A percentile compares a stretch with the other conserved stretches of the same genome.
Evolutionary conservation across 2,113 vertebrate genomes (phyloP).

Genomic region (Brienomyrus brachyistius): DNA sequence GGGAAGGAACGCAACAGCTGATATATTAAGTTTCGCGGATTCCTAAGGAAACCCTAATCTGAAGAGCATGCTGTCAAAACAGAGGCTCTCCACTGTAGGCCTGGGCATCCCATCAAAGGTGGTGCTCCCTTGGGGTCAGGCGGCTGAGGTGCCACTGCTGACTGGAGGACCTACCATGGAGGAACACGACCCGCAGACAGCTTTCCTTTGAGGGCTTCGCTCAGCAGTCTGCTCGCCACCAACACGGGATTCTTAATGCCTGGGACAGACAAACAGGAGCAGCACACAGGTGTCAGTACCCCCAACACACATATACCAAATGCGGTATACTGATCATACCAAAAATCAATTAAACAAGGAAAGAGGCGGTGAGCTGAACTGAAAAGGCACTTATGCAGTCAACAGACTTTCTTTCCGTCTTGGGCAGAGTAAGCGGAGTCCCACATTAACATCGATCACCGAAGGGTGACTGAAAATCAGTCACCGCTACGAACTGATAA

Average conservation of each 20-base stretch:
- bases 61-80: background rate
- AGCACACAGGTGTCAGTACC: background rate
- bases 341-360: background rate
- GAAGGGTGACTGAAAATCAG: background rate
- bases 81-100: background rate
- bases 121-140: background rate
- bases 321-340: background rate
- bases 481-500: background rate
- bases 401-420: background rate
- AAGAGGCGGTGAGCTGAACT: background rate
- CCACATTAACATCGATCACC: background rate
- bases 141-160: slow-evolving; percentile 40
- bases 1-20: background rate
- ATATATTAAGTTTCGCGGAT: background rate
- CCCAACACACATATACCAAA: background rate
- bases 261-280: slow-evolving; percentile 39
- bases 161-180: slow-evolving; percentile 80
- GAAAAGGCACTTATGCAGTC: background rate
- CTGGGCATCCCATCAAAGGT: background rate
- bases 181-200: slow-evolving; percentile 96
- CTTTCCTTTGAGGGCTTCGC: slow-evolving; percentile 96
- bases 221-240: slow-evolving; percentile 88
- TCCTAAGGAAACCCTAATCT: background rate
- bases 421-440: background rate
- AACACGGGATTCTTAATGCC: slow-evolving; percentile 96